phyloP scores from a whole-genome alignment of 2,797 vertebrate species.

The Smutsia gigantea region DNA sequence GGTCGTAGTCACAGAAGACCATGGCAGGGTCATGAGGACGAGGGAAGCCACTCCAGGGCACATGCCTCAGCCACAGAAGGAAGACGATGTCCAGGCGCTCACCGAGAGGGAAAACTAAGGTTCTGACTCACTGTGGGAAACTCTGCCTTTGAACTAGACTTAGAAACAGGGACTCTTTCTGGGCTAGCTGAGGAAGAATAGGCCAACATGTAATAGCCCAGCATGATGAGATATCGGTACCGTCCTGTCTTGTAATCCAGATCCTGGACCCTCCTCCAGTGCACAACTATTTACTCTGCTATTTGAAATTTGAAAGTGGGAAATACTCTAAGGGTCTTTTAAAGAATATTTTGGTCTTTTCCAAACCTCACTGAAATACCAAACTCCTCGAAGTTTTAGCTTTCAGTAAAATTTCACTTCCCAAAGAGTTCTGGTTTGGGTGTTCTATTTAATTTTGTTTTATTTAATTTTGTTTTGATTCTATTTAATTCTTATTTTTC shows the following conservation, averaged over 20 bases:
- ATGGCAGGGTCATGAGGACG: rapidly evolving
- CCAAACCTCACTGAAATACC: background rate
- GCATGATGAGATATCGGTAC: background rate
- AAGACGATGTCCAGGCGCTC: rapidly evolving
- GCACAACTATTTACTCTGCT: background rate
- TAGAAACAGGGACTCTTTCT: background rate
- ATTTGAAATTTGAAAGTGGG: rapidly evolving
- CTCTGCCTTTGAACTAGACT: background rate
- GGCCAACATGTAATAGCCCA: rapidly evolving
- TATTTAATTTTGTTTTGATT: background rate
- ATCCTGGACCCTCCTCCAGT: background rate
- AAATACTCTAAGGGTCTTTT: background rate
- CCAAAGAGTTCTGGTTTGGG: background rate
- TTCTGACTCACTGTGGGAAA: background rate
- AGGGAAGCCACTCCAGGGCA: rapidly evolving
- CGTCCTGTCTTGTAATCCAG: background rate
- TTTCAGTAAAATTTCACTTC: background rate
- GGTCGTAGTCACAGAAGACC: background rate
- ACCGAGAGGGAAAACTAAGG: rapidly evolving
- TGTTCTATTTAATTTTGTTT: background rate
- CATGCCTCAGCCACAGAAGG: background rate
- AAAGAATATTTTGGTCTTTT: background rate
- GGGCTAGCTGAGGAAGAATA: background rate
- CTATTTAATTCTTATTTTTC: background rate
- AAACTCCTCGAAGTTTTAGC: background rate